Base-by-base conservation (phyloP, 2,113 vertebrate species). In the Hydrochoerus hydrochaeris region DNA sequence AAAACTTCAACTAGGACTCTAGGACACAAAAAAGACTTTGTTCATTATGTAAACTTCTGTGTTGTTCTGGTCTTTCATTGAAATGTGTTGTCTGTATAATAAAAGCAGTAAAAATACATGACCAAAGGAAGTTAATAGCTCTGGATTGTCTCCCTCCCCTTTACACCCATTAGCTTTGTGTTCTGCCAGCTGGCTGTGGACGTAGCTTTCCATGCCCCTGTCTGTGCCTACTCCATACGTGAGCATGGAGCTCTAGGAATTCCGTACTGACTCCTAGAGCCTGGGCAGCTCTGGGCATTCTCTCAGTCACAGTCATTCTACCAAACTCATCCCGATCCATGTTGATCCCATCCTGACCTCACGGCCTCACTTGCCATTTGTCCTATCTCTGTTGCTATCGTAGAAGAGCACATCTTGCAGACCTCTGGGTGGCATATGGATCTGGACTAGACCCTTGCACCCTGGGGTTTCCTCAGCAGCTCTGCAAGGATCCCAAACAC, bases 61-160 rank as follows among this genome's bases (percentile, higher is more conserved):
- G 54, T 26, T 85, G 46, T 71, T 94, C 13, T 67, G 44, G 44
- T 81, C 85, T 89, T 94, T 69, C 54, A 93, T 88, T 92, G 62
- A 94, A 93, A 54, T 46, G 44, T 41, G 71, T 63, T n/a, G 46
- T 71, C 41, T 84, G 87, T 91, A 71, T 82, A 49, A 82, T 88
- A 82, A 90, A 88, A 85, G 11, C 38, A 77, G 38, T 75, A 85
- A 41, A 82, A 81, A 81, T 41, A 57, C 81, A 69, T 24, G 75
- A n/a, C 73, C 22, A 38, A 44, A 75, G 88, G 62, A 69, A 88
- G 84, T n/a, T 24, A 69, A 75, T 35, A 7, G 10, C 30, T 52
- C 60, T 67, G 44, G 32, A 13, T 49, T 22, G 14, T 63, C 17
- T 24, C 4, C 3, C 41, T 60, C 3, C 44, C 32, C 77, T 46